Evolutionary conservation across 2,113 vertebrate species (phyloP).

Genomic region (Dipodomys stephensi): DNA sequence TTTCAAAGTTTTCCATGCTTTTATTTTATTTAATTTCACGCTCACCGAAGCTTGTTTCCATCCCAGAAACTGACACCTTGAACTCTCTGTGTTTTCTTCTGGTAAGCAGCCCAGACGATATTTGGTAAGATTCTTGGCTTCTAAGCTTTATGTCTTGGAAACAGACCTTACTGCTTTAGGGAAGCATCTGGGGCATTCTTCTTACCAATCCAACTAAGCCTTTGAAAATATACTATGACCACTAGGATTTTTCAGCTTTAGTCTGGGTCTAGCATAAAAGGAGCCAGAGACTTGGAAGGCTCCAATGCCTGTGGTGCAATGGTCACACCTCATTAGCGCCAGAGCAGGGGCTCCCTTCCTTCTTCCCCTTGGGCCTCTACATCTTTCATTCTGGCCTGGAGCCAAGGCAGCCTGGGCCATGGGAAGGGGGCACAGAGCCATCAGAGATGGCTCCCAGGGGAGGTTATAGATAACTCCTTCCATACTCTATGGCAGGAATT

Average conservation of each 20-base stretch:
- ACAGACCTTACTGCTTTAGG: conserved; percentile 60
- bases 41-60: conserved; percentile 70
- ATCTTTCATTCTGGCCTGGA: neutral
- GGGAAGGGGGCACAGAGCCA: neutral
- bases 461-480: neutral
- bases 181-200: conserved; percentile 65
- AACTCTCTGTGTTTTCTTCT: conserved; percentile 68
- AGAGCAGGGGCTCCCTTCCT: neutral
- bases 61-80: conserved; percentile 73
- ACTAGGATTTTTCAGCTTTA: conserved; percentile 54
- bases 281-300: conserved; percentile 39
- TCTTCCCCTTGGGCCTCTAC: neutral
- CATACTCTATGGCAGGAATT: neutral
- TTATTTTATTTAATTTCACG: conserved; percentile 80
- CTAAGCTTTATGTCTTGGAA: conserved; percentile 74
- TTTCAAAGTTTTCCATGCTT: conserved; percentile 68
- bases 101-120: conserved; percentile 64
- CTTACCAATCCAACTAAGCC: conserved; percentile 63
- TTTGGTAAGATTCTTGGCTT: conserved; percentile 67
- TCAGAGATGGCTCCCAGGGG: neutral
- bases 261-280: conserved; percentile 60
- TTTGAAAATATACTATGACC: conserved; percentile 69
- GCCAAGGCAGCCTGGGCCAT: neutral
- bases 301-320: neutral
- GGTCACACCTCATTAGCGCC: conserved; percentile 49